A percentile compares a stretch with the other conserved stretches of the same genome.
phyloP scores from a whole-genome alignment of 2,888 invertebrate genomes.

The Meteorus cinctellus region DNA sequence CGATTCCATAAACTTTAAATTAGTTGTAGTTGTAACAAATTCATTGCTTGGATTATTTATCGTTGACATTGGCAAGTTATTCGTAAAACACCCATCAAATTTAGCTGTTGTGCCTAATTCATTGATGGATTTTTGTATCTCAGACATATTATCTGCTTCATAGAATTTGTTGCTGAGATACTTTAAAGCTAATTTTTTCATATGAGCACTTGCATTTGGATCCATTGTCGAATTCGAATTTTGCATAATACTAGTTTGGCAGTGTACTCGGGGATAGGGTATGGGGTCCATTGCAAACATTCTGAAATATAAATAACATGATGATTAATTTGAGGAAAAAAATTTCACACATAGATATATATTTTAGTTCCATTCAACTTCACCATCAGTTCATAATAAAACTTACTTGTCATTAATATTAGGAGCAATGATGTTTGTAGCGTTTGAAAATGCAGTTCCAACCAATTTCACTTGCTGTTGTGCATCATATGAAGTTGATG shows the following conservation, averaged over 20 bases:
- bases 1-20: slow-evolving; percentile 66
- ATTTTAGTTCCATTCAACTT: not conserved
- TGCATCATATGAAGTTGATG: slow-evolving; percentile 11
- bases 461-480: slow-evolving; percentile 24
- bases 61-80: not conserved
- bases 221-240: slow-evolving; percentile 62
- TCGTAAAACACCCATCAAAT: not conserved
- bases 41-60: slow-evolving; percentile 24
- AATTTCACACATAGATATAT: not conserved
- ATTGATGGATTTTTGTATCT: too few relatives aligned
- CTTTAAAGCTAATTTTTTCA: slow-evolving; percentile 76
- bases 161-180: slow-evolving; percentile 70
- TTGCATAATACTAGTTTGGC: slow-evolving; percentile 60
- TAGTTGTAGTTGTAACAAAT: slow-evolving; percentile 1
- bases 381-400: not conserved
- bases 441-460: slow-evolving; percentile 13
- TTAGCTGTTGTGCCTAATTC: not conserved
- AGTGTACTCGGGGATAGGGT: slow-evolving; percentile 64
- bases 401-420: slow-evolving; percentile 2
- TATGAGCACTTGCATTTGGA: slow-evolving; percentile 75
- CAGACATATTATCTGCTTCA: not conserved
- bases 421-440: not conserved
- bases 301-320: slow-evolving; percentile 22
- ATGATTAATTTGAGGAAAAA: not conserved
- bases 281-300: slow-evolving; percentile 62